Base-by-base conservation (phyloP, 2,888 invertebrate species). In the Scaeva pyrastri region DNA sequence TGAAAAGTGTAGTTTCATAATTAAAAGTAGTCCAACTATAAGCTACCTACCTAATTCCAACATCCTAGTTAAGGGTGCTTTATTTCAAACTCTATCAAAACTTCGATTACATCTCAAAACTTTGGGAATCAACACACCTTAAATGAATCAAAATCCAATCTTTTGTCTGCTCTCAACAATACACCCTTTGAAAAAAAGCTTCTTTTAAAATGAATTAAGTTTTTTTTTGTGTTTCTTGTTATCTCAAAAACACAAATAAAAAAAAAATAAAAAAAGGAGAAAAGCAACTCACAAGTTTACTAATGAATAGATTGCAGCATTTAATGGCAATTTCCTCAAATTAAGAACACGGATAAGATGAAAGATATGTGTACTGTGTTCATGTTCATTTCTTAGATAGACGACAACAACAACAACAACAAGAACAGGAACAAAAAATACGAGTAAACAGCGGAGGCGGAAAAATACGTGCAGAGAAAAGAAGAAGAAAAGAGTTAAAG, bases 251-350 rank as follows among this genome's bases (percentile, higher is more conserved):
- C 11, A 43, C 68, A 58, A 58, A 12, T 12, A 36, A 39, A 19
- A 19, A 39, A 21, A 60, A 14, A 60, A 19, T 8, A 14, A 60
- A 21, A 55, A 55, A 12, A 55, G 12, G 12, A 50, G 60, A 39
- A 62, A 39, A 71, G 4, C 56, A 55, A 16, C 68, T 31, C 6
- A 74, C 62, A 68, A 74, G 36, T 39, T 64, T 71, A 66, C 23
- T 78, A 86, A 86, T 86, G 86, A 86, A 86, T 81, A 86, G 86
- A 86, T 86, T 86, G 81, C 81, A 81, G 86, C 81, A 86, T 81
- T 86, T 81, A 86, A 86, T 77, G 43, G 77, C 81, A 86, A 86
- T 81, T 86, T 77, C 74, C 77, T 81, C 74, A 71, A 86, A 86
- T 86, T 86, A 86, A 77, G 86, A 86, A 70, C 23, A 68, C 16